Conservation (phyloP, 2,113 vertebrate species). For the Cryptotis parvus region DNA sequence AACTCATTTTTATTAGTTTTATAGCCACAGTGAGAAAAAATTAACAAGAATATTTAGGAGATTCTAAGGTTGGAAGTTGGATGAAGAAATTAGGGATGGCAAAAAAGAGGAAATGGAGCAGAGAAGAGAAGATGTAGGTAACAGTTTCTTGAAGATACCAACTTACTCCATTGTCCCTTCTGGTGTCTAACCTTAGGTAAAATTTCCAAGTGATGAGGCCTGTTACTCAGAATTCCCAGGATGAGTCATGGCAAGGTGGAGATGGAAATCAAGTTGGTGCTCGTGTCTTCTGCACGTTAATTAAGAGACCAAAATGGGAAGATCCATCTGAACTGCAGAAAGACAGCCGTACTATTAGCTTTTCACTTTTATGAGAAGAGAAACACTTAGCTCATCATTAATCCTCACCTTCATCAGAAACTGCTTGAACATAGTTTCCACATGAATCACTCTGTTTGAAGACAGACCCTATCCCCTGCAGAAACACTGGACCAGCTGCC, state of each 20-base stretch:
- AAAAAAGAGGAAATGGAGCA: background rate
- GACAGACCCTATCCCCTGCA: constrained; percentile 3
- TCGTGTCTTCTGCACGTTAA: constrained; percentile 47
- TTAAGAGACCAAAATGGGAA: background rate
- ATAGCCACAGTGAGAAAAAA: background rate
- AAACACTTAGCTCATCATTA: background rate
- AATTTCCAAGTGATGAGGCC: background rate
- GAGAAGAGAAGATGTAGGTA: background rate
- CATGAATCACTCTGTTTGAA: constrained; percentile 64
- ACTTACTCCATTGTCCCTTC: background rate
- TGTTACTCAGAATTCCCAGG: constrained; percentile 59
- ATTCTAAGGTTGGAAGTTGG: background rate
- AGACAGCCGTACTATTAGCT: constrained; percentile 58
- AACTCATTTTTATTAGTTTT: background rate
- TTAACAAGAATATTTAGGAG: background rate
- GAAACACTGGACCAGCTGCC: background rate
- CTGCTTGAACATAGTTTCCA: constrained; percentile 67
- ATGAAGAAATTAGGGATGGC: background rate
- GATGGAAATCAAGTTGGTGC: constrained; percentile 55
- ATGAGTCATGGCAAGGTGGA: constrained; percentile 69
- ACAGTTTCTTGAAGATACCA: background rate
- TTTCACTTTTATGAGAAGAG: constrained; percentile 23
- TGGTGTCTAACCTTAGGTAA: background rate
- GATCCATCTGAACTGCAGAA: background rate
- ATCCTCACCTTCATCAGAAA: constrained; percentile 53